Conservation (phyloP, 2,797 vertebrate species). For the Malacoraja senta region DNA sequence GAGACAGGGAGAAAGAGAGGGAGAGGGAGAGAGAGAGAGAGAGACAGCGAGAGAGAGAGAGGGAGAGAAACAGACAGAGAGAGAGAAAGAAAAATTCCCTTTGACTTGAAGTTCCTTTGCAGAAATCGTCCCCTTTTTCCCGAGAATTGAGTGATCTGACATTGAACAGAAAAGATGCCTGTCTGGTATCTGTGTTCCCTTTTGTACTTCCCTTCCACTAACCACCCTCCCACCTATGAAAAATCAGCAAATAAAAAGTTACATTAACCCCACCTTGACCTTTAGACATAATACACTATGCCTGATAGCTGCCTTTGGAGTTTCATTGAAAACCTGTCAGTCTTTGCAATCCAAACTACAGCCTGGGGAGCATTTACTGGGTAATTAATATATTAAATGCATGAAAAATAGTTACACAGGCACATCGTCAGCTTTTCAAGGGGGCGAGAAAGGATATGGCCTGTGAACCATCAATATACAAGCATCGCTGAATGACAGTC, state of each 20-base stretch:
- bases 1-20: not conserved
- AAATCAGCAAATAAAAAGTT: conserved; percentile 99
- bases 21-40: not conserved
- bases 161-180: conserved; percentile 48
- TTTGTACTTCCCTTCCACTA: conserved; percentile 53
- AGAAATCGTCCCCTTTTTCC: conserved; percentile 41
- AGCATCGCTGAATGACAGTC: conserved; percentile 98
- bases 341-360: conserved; percentile 87
- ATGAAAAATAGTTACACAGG: conserved; percentile 99
- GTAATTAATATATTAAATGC: conserved; percentile 99
- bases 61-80: not conserved
- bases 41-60: not conserved
- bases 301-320: conserved; percentile 84
- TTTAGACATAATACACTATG: conserved; percentile 93
- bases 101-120: conserved; percentile 32
- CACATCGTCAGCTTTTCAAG: conserved; percentile 70
- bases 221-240: conserved; percentile 82
- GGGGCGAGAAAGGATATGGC: conserved; percentile 80
- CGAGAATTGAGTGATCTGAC: conserved; percentile 50
- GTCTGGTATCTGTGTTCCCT: conserved; percentile 62
- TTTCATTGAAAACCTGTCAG: conserved; percentile 91
- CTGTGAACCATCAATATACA: conserved; percentile 97
- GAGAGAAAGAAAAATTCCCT: conserved; percentile 2
- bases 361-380: conserved; percentile 97
- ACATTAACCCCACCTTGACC: conserved; percentile 99